phyloP scores from a whole-genome alignment of 2,113 vertebrate species.

The Bubo bubo region DNA sequence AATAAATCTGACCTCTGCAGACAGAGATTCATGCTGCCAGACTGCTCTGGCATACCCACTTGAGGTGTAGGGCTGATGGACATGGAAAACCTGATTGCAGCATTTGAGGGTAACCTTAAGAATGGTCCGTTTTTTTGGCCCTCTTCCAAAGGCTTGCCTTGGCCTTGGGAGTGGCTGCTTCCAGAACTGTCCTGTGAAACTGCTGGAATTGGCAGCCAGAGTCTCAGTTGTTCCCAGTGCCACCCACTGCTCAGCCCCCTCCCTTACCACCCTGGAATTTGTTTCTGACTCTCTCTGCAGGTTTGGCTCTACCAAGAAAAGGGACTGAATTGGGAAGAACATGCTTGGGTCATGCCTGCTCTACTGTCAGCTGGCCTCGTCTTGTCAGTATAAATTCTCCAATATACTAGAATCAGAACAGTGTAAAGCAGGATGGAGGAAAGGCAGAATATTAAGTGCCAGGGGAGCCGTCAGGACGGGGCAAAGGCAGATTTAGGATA shows the following conservation, averaged over 20 bases:
- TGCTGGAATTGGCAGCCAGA: not conserved
- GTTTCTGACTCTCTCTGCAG: not conserved
- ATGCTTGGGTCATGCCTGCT: not conserved
- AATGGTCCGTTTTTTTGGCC: not conserved
- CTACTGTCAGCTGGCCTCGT: not conserved
- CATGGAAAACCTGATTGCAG: not conserved
- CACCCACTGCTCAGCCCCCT: not conserved
- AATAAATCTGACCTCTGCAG: conserved; percentile 7
- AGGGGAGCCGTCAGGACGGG: not conserved
- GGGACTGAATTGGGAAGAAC: not conserved
- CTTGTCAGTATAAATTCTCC: not conserved
- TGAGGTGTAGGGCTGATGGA: not conserved
- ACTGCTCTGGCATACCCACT: not conserved
- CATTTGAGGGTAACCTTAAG: not conserved
- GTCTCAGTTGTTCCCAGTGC: not conserved
- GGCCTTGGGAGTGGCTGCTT: not conserved
- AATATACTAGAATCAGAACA: not conserved
- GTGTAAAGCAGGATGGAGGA: not conserved
- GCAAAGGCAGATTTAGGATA: not conserved
- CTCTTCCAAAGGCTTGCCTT: not conserved
- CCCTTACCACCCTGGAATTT: not conserved
- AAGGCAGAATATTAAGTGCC: not conserved
- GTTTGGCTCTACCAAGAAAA: not conserved
- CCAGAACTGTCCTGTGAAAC: not conserved
- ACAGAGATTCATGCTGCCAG: conserved; percentile 19